A percentile compares a stretch with the other conserved stretches of the same genome.
Evolutionary conservation across 2,113 vertebrate genomes (phyloP).

Genomic region (Agelaius phoeniceus): DNA sequence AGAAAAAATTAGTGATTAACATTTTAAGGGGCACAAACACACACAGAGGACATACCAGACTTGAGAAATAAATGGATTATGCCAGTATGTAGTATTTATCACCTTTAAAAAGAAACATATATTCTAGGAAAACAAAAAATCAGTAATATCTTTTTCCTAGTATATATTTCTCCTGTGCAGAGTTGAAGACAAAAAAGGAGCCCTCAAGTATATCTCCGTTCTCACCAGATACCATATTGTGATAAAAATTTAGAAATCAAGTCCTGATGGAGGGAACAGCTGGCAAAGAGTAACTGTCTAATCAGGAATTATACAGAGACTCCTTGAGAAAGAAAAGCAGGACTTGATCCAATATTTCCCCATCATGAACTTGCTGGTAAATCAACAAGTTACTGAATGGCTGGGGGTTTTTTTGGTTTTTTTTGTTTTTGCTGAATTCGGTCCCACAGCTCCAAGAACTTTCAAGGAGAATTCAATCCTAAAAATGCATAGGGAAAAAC

Average conservation of each 20-base stretch:
- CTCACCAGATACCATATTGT: neutral
- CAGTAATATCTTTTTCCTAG: neutral
- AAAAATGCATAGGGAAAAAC: neutral
- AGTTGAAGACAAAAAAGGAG: neutral
- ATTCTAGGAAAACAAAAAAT: neutral
- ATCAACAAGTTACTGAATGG: neutral
- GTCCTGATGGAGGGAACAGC: neutral
- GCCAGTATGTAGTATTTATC: neutral
- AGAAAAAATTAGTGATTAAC: conserved; percentile 30
- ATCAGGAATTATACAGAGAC: neutral
- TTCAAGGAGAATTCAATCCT: neutral
- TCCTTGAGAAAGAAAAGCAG: neutral
- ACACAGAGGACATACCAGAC: conserved; percentile 11
- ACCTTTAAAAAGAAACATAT: conserved; percentile 13
- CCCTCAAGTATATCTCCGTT: neutral
- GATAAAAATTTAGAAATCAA: neutral
- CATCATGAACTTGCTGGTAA: neutral
- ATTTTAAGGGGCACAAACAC: conserved; percentile 45
- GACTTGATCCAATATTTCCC: neutral
- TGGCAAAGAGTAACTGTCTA: neutral
- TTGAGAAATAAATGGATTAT: conserved; percentile 43
- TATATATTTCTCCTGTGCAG: neutral
- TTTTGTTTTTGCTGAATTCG: neutral
- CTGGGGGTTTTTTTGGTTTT: neutral
- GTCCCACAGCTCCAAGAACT: neutral